Evolutionary conservation across 2,797 vertebrate genomes (phyloP).

Genomic region (Argya squamiceps): DNA sequence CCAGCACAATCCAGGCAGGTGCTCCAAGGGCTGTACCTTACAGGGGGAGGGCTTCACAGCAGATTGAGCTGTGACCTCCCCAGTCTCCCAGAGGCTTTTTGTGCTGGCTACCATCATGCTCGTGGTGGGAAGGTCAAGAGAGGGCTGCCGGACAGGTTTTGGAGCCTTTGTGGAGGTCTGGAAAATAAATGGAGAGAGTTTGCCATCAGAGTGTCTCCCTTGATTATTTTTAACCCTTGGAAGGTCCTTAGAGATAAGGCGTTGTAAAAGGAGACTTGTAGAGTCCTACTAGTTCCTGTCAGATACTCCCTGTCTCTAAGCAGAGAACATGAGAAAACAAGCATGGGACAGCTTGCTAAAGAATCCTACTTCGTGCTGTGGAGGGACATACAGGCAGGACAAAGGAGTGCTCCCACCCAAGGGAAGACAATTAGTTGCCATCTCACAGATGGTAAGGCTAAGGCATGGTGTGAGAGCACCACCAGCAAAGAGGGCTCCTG

Average conservation of each 20-base stretch:
- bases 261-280: background rate
- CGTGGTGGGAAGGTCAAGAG: conserved; percentile 79
- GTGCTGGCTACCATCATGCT: conserved; percentile 84
- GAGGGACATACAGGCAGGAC: background rate
- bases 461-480: accelerated
- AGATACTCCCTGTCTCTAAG: background rate
- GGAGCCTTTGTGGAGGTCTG: conserved; percentile 82
- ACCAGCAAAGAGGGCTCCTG: background rate
- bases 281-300: background rate
- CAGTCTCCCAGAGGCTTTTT: conserved; percentile 88
- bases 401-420: background rate
- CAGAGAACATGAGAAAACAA: background rate
- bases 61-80: conserved; percentile 82
- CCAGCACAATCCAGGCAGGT: background rate
- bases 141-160: conserved; percentile 69
- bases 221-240: too few relatives aligned
- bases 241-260: background rate
- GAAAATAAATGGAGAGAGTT: background rate
- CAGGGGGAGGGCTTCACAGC: conserved; percentile 47
- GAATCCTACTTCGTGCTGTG: background rate
- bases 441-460: background rate
- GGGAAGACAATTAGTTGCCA: background rate
- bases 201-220: accelerated
- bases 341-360: background rate
- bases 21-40: conserved; percentile 75